Conservation (phyloP, 1,140 invertebrate species). For the Ridgeia piscesae region DNA sequence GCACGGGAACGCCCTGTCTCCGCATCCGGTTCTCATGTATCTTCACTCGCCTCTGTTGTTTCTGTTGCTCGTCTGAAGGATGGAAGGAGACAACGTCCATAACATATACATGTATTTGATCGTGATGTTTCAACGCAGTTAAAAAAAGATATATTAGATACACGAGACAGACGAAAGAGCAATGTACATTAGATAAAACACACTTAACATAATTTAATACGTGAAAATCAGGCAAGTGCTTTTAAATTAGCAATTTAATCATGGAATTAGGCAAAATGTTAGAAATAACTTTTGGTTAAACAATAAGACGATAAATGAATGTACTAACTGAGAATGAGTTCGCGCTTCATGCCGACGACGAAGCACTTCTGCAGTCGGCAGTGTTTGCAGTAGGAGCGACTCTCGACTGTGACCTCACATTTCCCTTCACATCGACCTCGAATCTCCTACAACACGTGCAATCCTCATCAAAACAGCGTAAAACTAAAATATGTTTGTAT, state of each 20-base stretch:
- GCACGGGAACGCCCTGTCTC: slow-evolving; percentile 39
- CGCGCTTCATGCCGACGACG: slow-evolving; percentile 89
- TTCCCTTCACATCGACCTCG: slow-evolving; percentile 60
- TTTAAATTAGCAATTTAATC: no score
- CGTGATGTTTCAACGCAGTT: no score
- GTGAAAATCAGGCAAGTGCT: no score
- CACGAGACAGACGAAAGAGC: no score
- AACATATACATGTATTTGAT: not conserved
- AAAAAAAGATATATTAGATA: no score
- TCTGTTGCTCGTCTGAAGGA: slow-evolving; percentile 69
- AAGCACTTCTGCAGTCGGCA: slow-evolving; percentile 92
- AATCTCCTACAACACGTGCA: slow-evolving; percentile 40
- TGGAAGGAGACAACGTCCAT: slow-evolving; percentile 2
- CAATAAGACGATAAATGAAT: not conserved
- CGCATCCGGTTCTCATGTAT: slow-evolving; percentile 83
- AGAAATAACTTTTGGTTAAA: no score
- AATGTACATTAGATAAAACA: no score
- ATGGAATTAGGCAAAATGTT: no score
- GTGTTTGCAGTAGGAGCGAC: slow-evolving; percentile 91
- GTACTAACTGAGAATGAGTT: slow-evolving; percentile 90
- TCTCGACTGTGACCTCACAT: slow-evolving; percentile 88
- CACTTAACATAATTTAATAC: no score
- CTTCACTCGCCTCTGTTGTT: slow-evolving; percentile 83
- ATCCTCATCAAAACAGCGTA: not conserved
- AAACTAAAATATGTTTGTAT: no score